Conservation (phyloP, 2,797 vertebrate genomes). For the Microchirus variegatus region DNA sequence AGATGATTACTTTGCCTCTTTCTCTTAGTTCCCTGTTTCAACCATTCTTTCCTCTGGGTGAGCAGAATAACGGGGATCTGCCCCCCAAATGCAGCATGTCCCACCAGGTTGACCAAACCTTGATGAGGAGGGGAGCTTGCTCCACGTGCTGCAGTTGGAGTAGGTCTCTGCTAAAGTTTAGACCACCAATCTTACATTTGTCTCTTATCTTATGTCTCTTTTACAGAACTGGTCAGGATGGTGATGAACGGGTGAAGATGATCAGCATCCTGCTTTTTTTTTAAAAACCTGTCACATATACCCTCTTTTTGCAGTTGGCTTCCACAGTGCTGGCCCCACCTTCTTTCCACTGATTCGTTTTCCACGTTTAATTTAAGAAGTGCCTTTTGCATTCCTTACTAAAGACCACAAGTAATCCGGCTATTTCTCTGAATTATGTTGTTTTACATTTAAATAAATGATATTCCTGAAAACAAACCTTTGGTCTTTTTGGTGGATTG, state of each 20-base stretch:
- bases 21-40: conserved; percentile 47
- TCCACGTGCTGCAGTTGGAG: conserved; percentile 66
- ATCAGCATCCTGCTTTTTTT: conserved; percentile 44
- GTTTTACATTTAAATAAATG: conserved; percentile 70
- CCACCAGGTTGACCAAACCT: conserved; percentile 16
- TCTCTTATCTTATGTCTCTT: conserved; percentile 41
- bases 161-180: conserved; percentile 25
- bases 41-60: conserved; percentile 36
- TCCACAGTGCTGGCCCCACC: conserved; percentile 19
- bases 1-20: conserved; percentile 62
- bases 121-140: conserved; percentile 17
- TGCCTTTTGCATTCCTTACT: conserved; percentile 84
- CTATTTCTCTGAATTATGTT: conserved; percentile 41
- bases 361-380: conserved; percentile 82
- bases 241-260: conserved; percentile 86
- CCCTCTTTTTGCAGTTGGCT: conserved; percentile 58
- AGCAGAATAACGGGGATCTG: conserved; percentile 34
- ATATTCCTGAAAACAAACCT: conserved; percentile 49
- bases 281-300: conserved; percentile 36
- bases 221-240: conserved; percentile 85
- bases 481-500: conserved; percentile 4
- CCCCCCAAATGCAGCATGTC: conserved; percentile 69
- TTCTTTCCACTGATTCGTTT: conserved; percentile 46
- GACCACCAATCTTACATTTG: conserved; percentile 27
- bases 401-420: conserved; percentile 50